A percentile compares a stretch with the other conserved stretches of the same genome.
Conservation (phyloP, 1,140 invertebrate species). For the Hycleus cichorii region DNA sequence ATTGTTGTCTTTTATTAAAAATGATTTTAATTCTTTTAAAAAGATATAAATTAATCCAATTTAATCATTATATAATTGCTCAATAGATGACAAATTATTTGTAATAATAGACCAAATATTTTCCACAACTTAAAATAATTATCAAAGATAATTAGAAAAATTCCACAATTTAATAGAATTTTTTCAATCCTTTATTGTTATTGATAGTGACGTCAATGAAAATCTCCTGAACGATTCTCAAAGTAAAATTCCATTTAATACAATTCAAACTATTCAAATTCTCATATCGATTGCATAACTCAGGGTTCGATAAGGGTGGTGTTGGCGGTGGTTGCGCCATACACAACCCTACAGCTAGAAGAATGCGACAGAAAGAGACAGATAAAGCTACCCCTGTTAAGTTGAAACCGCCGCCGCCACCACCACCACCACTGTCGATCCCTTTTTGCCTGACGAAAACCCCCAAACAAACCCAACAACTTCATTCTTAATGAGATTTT, state of each 20-base stretch:
- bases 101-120: no score
- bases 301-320: constrained; percentile 1
- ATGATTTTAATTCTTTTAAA: constrained; percentile 4
- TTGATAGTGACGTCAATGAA: background rate
- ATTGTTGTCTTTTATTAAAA: constrained; percentile 6
- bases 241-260: constrained; percentile 3
- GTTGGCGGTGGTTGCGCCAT: background rate
- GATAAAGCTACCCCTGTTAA: background rate
- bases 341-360: background rate
- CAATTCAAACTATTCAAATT: constrained; percentile 24
- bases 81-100: no score
- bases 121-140: no score
- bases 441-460: background rate
- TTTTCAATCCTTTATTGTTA: no score
- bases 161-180: no score
- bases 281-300: constrained; percentile 24
- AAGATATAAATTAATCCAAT: constrained; percentile 6
- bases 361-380: no score
- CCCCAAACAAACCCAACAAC: constrained; percentile 40
- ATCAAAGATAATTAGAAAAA: no score
- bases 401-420: background rate
- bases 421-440: constrained; percentile 5
- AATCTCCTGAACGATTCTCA: background rate
- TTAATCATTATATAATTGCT: background rate
- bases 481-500: constrained; percentile 44